Base-by-base conservation (phyloP, 2,113 vertebrate species). In the Panthera leo region DNA sequence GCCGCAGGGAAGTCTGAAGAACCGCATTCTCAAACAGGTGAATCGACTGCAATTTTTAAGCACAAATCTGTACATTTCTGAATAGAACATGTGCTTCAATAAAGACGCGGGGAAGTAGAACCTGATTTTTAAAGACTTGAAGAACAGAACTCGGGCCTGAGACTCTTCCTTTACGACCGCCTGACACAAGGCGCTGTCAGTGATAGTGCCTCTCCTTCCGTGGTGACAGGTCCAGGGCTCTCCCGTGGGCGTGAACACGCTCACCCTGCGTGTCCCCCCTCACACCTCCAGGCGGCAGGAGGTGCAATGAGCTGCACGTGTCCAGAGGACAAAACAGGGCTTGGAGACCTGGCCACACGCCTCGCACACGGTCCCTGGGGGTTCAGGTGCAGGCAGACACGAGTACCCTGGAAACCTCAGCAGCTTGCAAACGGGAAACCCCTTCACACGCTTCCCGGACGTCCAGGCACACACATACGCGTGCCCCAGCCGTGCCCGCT, bases 241-340 rank as follows among this genome's bases (percentile, higher is more conserved):
- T 6, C 53, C 29, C 11, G 0, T 0, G 0, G 0, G 8, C 42
- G 0, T 53, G n/a, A 4, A 4, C 15, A 1, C 0, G 2, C 75
- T 29, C 36, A 10, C 27, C 58, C 39, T 3, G 19, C 8, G 0
- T 3, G 1, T 21, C 42, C 18, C 5, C 45, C 3, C 2, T 18
- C 48, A 39, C 25, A 0, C 23, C 23, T 29, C 36, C 0, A 1
- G 5, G 51, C 3, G 10, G 21, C 10, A 23, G 45, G 14, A 31
- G 4, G 4, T 3, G 11, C 3, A 2, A 3, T 7, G 4, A 10
- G 12, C 11, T 19, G 2, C 16, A 5, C 48, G 45, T 16, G 36
- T 19, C 39, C 7, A 0, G 2, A 11, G 63, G 85, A 23, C 48
- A 25, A 31, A n/a, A 19, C 1, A 2, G 19, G 21, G 42, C 96